Base-by-base conservation (phyloP, 1,140 invertebrate species). In the Myzus persicae region DNA sequence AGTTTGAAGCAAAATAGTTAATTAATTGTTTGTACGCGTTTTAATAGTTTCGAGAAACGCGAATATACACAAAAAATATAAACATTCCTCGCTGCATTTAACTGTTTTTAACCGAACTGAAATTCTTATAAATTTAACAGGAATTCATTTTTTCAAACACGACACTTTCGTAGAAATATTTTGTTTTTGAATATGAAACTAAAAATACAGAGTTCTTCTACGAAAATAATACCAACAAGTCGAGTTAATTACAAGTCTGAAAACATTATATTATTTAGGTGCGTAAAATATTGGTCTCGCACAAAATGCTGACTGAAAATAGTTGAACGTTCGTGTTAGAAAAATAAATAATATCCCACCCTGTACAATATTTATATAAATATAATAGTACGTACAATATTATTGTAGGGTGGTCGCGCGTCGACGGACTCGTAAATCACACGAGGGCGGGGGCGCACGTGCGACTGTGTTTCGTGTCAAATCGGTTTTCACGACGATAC, bases 401-500 rank as follows among this genome's bases (percentile, higher is more conserved):
- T 48, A 31, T 48, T 38, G 38, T 31, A 42, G 44, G 46, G 87
- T 24, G 44, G 22, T 51, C 1, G 44, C n/a, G 48, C 88, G 88
- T 40, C 48, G 46, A 89, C 88, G 46, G 51, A 38, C 48, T 54
- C 88, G 88, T 89, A 89, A 89, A 89, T 89, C 26, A 89, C 36
- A n/a, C 4, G 8, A 76, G n/a, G n/a, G 59, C n/a, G 40, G 26
- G 38, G 24, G 40, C 26, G 84, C 38, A 42, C 40, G 84, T 42
- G 84, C 85, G 85, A 38, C 14, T 44, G 42, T 89, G 48, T 89
- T 89, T 89, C 88, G 88, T 89, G 88, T 89, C 88, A 44, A 54
- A 54, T 89, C 38, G 84, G 84, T 85, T 85, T 85, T 85, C 26
- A 42, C 84, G 31, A 85, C 26, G 42, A 85, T n/a, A 85, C 38